Evolutionary conservation across 2,797 vertebrate genomes (phyloP).

Genomic region (Lycodopsis pacificus): DNA sequence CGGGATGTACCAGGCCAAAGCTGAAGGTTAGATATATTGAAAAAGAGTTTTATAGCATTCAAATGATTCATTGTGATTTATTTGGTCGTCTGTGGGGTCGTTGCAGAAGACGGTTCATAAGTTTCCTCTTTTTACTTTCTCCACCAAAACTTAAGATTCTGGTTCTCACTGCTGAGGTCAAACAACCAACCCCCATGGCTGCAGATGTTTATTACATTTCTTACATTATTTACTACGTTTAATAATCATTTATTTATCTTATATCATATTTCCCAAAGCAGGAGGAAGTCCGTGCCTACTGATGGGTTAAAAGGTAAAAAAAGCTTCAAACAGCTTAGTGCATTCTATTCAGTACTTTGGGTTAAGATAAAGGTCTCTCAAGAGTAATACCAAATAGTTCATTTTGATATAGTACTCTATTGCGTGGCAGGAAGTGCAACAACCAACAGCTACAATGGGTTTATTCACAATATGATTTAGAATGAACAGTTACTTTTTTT

Average conservation of each 20-base stretch:
- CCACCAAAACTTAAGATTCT: not conserved
- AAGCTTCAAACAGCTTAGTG: not conserved
- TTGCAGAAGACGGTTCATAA: not conserved
- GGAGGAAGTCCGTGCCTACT: not conserved
- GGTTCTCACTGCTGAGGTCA: slow-evolving; percentile 8
- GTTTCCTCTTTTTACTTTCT: not conserved
- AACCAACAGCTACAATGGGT: not conserved
- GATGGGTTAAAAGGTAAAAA: slow-evolving; percentile 17
- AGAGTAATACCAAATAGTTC: slow-evolving; percentile 11
- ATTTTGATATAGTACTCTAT: slow-evolving; percentile 8
- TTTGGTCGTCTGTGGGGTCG: slow-evolving; percentile 42
- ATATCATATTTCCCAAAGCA: slow-evolving; percentile 20
- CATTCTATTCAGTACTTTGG: not conserved
- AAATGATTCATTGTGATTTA: slow-evolving; percentile 51
- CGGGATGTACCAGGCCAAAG: slow-evolving; percentile 44
- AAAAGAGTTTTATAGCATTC: slow-evolving; percentile 46
- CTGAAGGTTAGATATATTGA: slow-evolving; percentile 61
- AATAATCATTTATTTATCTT: not conserved
- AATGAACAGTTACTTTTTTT: not conserved
- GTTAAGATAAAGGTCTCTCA: slow-evolving; percentile 27
- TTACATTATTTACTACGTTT: not conserved
- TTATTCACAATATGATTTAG: slow-evolving; percentile 1
- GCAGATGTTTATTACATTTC: slow-evolving; percentile 11
- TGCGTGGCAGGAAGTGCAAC: slow-evolving; percentile 5
- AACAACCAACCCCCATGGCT: not conserved